phyloP scores from a whole-genome alignment of 2,888 invertebrate genomes.

The Congeria kusceri region DNA sequence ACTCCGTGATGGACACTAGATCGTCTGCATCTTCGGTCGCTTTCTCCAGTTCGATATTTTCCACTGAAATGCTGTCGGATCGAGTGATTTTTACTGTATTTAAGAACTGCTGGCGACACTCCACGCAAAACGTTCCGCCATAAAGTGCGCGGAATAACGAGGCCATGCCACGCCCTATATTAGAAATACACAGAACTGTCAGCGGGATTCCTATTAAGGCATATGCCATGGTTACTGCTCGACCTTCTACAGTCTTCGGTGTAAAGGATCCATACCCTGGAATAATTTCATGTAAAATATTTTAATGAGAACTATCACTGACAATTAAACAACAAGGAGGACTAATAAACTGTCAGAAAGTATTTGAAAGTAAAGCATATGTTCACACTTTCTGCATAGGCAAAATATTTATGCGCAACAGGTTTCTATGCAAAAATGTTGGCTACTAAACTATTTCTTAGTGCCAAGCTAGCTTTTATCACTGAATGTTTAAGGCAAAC shows the following conservation, averaged over 20 bases:
- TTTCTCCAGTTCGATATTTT: constrained; percentile 46
- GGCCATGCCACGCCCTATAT: constrained; percentile 97
- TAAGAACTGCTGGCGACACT: constrained; percentile 53
- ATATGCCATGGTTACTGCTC: constrained; percentile 77
- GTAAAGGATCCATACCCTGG: constrained; percentile 80
- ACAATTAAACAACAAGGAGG: too few relatives aligned
- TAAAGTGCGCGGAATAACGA: constrained; percentile 94
- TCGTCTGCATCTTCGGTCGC: constrained; percentile 1
- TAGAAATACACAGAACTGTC: constrained; percentile 93
- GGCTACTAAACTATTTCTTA: too few relatives aligned
- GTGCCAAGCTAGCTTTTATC: too few relatives aligned
- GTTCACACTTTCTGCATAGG: too few relatives aligned
- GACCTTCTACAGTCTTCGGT: constrained; percentile 76
- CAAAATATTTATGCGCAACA: too few relatives aligned
- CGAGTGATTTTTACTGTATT: constrained; percentile 25
- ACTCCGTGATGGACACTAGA: not conserved
- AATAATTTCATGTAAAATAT: constrained; percentile 25
- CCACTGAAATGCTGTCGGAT: constrained; percentile 4
- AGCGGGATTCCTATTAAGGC: constrained; percentile 81
- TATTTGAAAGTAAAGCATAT: too few relatives aligned
- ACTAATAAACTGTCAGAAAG: too few relatives aligned
- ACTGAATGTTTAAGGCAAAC: too few relatives aligned
- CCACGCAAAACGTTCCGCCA: constrained; percentile 54
- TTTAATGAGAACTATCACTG: too few relatives aligned
- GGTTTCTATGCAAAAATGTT: too few relatives aligned